Conservation (phyloP, 2,888 invertebrate genomes). For the Dolomedes plantarius region DNA sequence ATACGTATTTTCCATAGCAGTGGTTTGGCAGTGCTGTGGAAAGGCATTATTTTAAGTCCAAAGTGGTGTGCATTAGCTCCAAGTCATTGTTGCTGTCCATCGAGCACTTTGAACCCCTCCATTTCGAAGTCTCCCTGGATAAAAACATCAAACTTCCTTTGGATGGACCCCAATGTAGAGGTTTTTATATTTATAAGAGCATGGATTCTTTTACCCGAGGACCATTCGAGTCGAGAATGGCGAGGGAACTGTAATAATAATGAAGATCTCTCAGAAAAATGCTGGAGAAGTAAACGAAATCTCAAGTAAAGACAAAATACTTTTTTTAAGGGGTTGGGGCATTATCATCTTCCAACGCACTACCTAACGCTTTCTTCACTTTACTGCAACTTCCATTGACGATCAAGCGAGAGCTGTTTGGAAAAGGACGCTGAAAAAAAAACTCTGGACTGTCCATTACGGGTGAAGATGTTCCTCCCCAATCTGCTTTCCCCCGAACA, state of each 20-base stretch:
- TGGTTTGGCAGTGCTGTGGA: not conserved
- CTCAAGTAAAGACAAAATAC: conserved; percentile 49
- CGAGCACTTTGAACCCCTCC: conserved; percentile 32
- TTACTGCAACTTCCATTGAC: conserved; percentile 44
- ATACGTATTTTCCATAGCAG: not conserved
- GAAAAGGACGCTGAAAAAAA: conserved; percentile 32
- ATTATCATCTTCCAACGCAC: conserved; percentile 64
- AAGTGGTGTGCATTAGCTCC: conserved; percentile 31
- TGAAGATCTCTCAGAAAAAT: conserved; percentile 32
- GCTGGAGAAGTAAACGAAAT: conserved; percentile 57
- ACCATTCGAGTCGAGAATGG: conserved; percentile 48
- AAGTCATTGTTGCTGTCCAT: conserved; percentile 48
- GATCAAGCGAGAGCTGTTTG: conserved; percentile 62
- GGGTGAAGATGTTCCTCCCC: conserved; percentile 59
- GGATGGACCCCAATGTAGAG: conserved; percentile 20
- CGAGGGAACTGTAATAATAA: conserved; percentile 60
- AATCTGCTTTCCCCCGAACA: not conserved
- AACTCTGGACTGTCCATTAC: conserved; percentile 67
- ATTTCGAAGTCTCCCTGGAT: conserved; percentile 13
- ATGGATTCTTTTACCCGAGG: conserved; percentile 26
- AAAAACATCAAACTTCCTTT: conserved; percentile 36
- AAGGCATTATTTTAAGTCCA: conserved; percentile 24
- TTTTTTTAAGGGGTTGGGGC: conserved; percentile 54
- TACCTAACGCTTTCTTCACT: conserved; percentile 68
- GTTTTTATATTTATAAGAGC: conserved; percentile 47